Conservation (phyloP, 2,797 vertebrate genomes). For the Eidolon dupreanum region DNA sequence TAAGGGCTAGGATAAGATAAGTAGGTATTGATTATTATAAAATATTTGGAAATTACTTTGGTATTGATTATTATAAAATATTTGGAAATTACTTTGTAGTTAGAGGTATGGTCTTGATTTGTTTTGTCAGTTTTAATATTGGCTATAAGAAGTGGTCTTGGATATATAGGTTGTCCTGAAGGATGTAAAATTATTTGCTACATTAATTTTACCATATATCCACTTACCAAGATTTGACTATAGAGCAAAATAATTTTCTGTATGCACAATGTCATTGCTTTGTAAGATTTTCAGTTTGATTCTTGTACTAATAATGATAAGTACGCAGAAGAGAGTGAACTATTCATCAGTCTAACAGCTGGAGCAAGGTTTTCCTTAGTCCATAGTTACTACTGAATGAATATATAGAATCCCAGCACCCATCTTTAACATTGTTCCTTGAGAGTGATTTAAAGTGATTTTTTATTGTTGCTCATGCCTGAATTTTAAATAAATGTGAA, state of each 20-base stretch:
- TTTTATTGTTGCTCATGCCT: not conserved
- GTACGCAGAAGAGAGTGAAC: not conserved
- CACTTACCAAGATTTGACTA: not conserved
- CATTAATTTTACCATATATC: not conserved
- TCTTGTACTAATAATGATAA: not conserved
- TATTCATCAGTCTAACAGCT: not conserved
- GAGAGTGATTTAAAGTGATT: conserved; percentile 10
- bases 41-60: conserved; percentile 11
- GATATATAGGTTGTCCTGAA: not conserved
- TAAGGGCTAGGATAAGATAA: not conserved
- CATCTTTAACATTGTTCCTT: not conserved
- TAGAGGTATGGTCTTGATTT: not conserved
- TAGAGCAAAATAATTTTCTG: not conserved
- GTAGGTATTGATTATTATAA: conserved; percentile 3
- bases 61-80: conserved; percentile 16
- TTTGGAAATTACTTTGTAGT: conserved; percentile 6
- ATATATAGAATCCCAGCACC: not conserved
- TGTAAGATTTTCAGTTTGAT: not conserved
- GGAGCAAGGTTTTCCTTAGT: not conserved
- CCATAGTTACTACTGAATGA: not conserved
- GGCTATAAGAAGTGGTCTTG: not conserved
- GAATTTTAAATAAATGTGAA: not conserved
- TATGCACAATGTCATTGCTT: not conserved
- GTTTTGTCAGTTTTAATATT: not conserved
- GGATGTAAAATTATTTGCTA: not conserved